Percentiles rank a stretch among this genome's conserved stretches.
Evolutionary conservation across 2,888 invertebrate species (phyloP).

Genomic region (Ormia ochracea): DNA sequence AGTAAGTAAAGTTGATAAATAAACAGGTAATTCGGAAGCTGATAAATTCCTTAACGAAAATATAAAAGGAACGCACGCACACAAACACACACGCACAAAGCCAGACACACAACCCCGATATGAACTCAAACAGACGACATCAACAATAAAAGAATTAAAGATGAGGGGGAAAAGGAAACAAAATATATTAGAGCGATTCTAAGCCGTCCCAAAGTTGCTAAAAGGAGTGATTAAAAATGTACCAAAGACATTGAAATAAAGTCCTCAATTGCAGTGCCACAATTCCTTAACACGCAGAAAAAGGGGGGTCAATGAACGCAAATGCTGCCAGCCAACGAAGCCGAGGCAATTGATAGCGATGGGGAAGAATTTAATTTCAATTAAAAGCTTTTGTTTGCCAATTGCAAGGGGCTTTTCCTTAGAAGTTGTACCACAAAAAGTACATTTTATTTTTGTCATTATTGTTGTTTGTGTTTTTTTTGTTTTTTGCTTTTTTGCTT

Average conservation of each 20-base stretch:
- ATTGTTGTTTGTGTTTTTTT: constrained; percentile 7
- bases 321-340: not conserved
- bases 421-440: not conserved
- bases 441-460: not conserved
- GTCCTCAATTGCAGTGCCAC: not conserved
- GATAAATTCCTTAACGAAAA: constrained; percentile 66
- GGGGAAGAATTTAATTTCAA: not conserved
- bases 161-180: not conserved
- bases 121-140: not conserved
- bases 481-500: too few species aligned
- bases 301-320: not conserved
- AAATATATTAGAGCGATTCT: not conserved
- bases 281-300: not conserved
- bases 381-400: not conserved
- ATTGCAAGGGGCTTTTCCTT: not conserved
- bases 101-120: not conserved
- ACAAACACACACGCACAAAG: not conserved
- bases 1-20: constrained; percentile 23
- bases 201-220: constrained; percentile 7
- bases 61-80: constrained; percentile 29
- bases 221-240: not conserved
- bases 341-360: not conserved
- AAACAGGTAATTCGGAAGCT: constrained; percentile 75
- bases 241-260: not conserved
- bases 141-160: not conserved